These are phyloP conservation scores for Laterallus jamaicensis DNA, from an alignment of 2,113 vertebrate species.

Conservation along the genomic window DNA sequence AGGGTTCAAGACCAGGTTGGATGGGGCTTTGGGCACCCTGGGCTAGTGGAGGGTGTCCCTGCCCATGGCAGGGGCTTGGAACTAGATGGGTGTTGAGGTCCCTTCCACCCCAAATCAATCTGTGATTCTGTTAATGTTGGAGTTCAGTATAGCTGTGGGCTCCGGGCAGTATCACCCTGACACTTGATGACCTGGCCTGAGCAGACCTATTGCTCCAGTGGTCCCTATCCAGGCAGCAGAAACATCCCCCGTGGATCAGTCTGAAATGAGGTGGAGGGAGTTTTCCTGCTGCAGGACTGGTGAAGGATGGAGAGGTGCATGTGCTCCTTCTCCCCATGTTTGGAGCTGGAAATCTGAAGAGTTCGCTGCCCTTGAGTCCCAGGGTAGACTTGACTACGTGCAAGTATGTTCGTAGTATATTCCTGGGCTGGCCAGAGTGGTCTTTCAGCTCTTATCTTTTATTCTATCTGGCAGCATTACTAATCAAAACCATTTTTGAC, in stretches of 20 bases:
- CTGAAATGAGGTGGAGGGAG: background rate
- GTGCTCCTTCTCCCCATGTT: background rate
- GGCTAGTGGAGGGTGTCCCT: background rate
- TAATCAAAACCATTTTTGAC: conserved; percentile 33
- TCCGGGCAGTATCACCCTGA: background rate
- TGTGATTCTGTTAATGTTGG: background rate
- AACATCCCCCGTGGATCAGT: background rate
- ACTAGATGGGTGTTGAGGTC: background rate
- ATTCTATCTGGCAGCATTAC: background rate
- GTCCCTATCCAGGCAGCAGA: background rate
- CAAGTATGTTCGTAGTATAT: background rate
- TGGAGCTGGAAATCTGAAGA: background rate
- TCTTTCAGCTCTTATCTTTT: background rate
- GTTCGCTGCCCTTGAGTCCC: accelerated
- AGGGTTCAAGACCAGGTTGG: background rate
- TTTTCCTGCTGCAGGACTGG: accelerated
- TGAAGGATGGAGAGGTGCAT: background rate
- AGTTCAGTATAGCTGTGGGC: background rate
- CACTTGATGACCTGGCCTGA: background rate
- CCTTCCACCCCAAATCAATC: background rate
- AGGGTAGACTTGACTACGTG: background rate
- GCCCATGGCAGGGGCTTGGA: accelerated
- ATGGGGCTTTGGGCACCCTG: background rate
- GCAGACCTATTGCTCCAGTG: background rate
- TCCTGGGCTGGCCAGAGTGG: background rate